A percentile compares a stretch with the other conserved stretches of the same genome.
Evolutionary conservation across 2,113 vertebrate species (phyloP).

Genomic region (Phainopepla nitens): DNA sequence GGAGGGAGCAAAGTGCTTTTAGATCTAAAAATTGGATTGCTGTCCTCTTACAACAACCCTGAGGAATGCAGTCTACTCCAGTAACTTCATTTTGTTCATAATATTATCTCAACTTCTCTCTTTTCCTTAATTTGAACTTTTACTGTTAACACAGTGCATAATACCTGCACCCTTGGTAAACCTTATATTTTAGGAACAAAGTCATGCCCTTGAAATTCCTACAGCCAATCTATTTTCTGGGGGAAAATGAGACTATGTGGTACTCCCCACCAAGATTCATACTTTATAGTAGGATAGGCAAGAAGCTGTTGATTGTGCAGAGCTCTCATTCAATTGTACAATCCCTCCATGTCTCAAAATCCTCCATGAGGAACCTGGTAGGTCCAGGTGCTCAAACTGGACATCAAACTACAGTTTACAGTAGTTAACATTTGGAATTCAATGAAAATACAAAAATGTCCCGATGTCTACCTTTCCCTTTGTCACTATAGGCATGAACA

Average conservation of each 20-base stretch:
- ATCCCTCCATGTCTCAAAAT: too few species aligned
- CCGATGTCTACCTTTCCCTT: background rate
- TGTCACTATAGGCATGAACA: fast-evolving
- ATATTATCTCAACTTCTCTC: background rate
- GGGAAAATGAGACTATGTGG: background rate
- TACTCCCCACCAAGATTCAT: background rate
- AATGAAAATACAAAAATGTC: background rate
- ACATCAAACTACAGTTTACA: background rate
- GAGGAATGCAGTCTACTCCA: background rate
- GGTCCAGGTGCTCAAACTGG: background rate
- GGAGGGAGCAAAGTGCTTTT: background rate
- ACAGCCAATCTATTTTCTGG: background rate
- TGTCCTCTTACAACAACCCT: background rate
- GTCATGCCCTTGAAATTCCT: background rate
- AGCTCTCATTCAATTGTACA: background rate
- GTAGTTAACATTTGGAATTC: background rate
- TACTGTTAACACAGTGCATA: background rate
- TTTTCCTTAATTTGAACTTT: background rate
- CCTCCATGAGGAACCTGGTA: background rate
- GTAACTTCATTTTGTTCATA: background rate
- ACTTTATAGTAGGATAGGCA: background rate
- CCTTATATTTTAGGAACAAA: background rate
- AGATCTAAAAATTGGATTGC: background rate
- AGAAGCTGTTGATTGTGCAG: background rate
- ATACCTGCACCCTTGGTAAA: background rate